Evolutionary conservation across 92 coral and sea anemone genomes (phyloP), one percentile per base, ranked within the genome.

Genomic region (Phenganax subtilis): DNA sequence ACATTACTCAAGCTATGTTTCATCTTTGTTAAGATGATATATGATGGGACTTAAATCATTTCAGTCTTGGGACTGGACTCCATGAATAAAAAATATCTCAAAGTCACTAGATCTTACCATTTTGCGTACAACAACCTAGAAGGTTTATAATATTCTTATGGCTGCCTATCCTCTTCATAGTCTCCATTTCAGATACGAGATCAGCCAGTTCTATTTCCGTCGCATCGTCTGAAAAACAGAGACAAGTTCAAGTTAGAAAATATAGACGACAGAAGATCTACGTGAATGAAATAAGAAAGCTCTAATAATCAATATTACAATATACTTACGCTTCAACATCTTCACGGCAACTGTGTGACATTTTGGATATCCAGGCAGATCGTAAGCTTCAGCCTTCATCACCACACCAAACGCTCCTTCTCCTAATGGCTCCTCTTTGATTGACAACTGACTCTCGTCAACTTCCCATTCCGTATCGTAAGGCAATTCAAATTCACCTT

Each of bases 341-440:
- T 96, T 96, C 10, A 96, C 93, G 11, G 96, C 99, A 9, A 96
- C 99, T 10, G 90, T 83, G 10, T 84, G 81, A 61, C 82, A 86
- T 8, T 76, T 75, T 11, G 91, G 91, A 71, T 88, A 85, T 68
- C 91, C 91, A 6, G 87, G 88, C 73, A 96, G 25, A 15, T 92
- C 98, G 16, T 86, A 85, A n/a, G 98, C 93, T 57, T 92, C 98
- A 8, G 89, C 99, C 75, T 93, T 93, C 97, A 96, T 92, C 8
- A 96, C 99, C 81, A 96, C 64, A 16, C 99, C 99, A 70, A 96
- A 96, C 2, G 99, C 99, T 12, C 99, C 99, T 80, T 96, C 99
- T 6, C 99, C 99, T 29, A 96, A 90, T 81, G 87, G 97, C 15
- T 79, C 83, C 51, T 93, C 97, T 57, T 88, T 90, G 74, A 96